phyloP scores from a whole-genome alignment of 2,888 invertebrate species.

The Ornithoptera alexandrae region DNA sequence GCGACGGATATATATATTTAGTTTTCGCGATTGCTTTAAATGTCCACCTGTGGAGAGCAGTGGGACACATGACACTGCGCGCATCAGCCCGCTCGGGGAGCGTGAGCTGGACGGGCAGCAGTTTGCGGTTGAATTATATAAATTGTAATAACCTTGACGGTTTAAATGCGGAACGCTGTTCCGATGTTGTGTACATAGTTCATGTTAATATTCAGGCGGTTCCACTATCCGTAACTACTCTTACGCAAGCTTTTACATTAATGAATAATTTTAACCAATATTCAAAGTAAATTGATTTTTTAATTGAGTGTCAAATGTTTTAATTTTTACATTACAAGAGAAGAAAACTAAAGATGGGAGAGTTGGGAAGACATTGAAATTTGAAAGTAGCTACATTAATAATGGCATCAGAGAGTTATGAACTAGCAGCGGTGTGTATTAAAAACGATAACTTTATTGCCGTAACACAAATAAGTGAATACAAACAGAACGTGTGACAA shows the following conservation, averaged over 20 bases:
- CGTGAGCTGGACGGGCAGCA: constrained; percentile 1
- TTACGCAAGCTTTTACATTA: no score
- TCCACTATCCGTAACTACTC: no score
- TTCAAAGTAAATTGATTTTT: no score
- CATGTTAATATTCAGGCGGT: background rate
- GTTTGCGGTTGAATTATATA: constrained; percentile 25
- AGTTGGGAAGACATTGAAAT: no score
- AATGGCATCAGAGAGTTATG: no score
- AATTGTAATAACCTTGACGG: constrained; percentile 32
- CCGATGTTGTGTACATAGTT: constrained; percentile 3
- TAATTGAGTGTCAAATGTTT: no score
- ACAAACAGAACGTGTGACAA: background rate
- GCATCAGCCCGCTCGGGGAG: background rate
- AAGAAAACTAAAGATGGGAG: no score
- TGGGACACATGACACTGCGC: constrained; percentile 13
- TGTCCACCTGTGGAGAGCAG: constrained; percentile 15
- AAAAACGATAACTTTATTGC: no score
- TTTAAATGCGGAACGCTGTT: constrained; percentile 24
- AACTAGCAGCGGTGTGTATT: no score
- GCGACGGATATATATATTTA: constrained; percentile 32
- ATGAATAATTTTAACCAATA: no score
- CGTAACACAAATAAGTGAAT: background rate
- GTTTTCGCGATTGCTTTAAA: constrained; percentile 29
- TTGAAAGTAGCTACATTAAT: no score
- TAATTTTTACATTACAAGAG: no score